Percentiles rank a stretch among this genome's conserved stretches.
Evolutionary conservation across 2,888 invertebrate genomes (phyloP).

Genomic region (Mythimna ferrago): DNA sequence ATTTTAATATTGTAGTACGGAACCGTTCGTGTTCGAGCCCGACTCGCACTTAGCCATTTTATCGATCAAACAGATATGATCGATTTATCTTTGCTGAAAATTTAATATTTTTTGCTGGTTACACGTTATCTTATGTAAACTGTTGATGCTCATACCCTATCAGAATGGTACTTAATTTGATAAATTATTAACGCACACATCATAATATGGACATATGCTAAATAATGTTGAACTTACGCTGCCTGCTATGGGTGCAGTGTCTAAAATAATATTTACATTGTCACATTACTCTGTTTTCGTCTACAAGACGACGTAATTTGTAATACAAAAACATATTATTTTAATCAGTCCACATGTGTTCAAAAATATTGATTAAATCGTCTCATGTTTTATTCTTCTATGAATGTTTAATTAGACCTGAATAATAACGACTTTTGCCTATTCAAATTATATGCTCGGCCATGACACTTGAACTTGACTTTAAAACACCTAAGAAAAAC

Average conservation of each 20-base stretch:
- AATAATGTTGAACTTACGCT: conserved; percentile 51
- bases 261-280: conserved; percentile 55
- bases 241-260: conserved; percentile 52
- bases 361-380: conserved; percentile 38
- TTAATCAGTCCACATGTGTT: conserved; percentile 40
- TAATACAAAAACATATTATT: conserved; percentile 40
- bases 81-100: not conserved
- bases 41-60: not conserved
- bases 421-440: conserved; percentile 48
- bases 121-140: conserved; percentile 3
- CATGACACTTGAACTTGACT: conserved; percentile 42
- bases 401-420: conserved; percentile 39
- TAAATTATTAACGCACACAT: conserved; percentile 21
- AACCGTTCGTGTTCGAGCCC: no score
- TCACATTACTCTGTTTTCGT: conserved; percentile 33
- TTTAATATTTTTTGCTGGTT: not conserved
- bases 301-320: conserved; percentile 45
- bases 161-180: conserved; percentile 1
- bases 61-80: not conserved
- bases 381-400: conserved; percentile 2
- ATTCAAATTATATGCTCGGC: conserved; percentile 44
- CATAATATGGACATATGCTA: conserved; percentile 35
- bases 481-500: conserved; percentile 17
- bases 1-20: no score
- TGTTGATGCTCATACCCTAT: not conserved